Conservation (phyloP, 2,113 vertebrate species). For the Apodemus speciosus region DNA sequence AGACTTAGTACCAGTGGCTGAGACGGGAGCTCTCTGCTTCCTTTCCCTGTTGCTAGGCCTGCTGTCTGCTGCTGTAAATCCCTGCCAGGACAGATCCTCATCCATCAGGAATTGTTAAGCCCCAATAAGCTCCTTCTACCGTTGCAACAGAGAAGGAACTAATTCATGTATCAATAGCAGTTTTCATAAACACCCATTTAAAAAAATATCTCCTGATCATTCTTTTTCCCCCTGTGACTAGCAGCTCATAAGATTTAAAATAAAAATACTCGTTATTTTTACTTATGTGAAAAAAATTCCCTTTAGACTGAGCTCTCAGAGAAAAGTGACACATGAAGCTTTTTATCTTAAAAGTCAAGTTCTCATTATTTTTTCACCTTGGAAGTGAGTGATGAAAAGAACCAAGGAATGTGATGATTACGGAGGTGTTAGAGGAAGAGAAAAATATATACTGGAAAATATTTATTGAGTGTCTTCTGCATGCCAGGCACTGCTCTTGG, state of each 20-base stretch:
- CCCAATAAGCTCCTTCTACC: background rate
- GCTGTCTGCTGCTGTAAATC: no score
- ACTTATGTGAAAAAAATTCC: slow-evolving; percentile 19
- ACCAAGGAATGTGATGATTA: background rate
- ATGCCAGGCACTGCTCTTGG: background rate
- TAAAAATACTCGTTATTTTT: background rate
- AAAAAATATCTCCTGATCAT: background rate
- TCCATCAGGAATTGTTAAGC: background rate
- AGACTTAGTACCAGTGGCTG: background rate
- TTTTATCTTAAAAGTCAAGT: background rate
- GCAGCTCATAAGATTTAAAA: background rate
- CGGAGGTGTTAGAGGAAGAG: no score
- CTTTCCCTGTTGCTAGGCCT: background rate
- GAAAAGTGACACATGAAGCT: background rate
- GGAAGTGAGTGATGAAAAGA: background rate
- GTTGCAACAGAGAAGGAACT: background rate
- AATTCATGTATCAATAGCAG: background rate
- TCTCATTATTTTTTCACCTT: background rate
- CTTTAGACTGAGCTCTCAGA: background rate
- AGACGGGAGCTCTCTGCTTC: background rate
- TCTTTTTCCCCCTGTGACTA: background rate
- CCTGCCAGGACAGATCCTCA: background rate
- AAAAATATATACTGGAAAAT: background rate
- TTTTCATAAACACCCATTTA: background rate
- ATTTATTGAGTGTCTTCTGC: background rate